Evolutionary conservation across 2,888 invertebrate genomes (phyloP).

Genomic region (Drosophila rellima): DNA sequence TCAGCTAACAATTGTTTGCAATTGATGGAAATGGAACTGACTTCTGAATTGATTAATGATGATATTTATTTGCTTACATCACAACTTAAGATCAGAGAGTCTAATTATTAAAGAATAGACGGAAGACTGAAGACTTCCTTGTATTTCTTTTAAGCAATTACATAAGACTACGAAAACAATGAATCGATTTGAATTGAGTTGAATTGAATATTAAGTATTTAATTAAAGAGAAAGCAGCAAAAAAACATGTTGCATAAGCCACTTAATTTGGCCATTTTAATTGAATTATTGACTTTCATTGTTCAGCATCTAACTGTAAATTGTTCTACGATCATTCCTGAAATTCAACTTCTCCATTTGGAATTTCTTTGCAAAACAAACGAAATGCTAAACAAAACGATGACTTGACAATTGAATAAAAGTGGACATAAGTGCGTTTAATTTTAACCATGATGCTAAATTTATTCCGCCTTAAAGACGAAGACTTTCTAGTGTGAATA

Average conservation of each 20-base stretch:
- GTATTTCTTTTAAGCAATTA: constrained; percentile 24
- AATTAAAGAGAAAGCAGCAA: constrained; percentile 12
- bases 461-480: constrained; percentile 13
- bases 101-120: constrained; percentile 27
- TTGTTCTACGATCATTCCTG: constrained; percentile 31
- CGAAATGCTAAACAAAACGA: constrained; percentile 22
- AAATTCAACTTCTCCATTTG: constrained; percentile 32
- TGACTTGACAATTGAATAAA: constrained; percentile 23
- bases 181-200: background rate
- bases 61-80: constrained; percentile 32
- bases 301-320: constrained; percentile 17
- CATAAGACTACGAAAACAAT: constrained; percentile 38
- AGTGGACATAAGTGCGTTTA: constrained; percentile 51
- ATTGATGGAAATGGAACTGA: constrained; percentile 24
- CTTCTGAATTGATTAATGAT: constrained; percentile 48
- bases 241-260: constrained; percentile 43
- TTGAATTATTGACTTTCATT: constrained; percentile 42
- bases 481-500: constrained; percentile 68
- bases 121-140: constrained; percentile 40
- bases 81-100: constrained; percentile 14
- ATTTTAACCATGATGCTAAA: constrained; percentile 68
- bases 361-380: constrained; percentile 8
- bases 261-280: constrained; percentile 29
- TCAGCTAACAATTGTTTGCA: constrained; percentile 13
- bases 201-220: background rate